phyloP scores from a whole-genome alignment of 2,113 vertebrate species.

The Microcebus tavaratra region DNA sequence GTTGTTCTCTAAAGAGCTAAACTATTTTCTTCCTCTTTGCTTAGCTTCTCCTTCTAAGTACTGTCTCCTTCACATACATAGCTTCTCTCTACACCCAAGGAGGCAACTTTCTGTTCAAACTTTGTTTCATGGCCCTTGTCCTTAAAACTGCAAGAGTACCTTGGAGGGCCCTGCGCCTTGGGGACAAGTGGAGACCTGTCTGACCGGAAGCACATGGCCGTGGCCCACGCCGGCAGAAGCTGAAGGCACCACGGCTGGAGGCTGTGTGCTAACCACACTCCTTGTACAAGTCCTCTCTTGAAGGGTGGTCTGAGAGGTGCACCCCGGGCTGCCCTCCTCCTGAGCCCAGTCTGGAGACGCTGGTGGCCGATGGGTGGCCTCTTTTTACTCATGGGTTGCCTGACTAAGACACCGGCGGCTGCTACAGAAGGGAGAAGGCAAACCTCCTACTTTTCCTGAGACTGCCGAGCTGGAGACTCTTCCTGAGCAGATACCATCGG shows the following conservation, averaged over 20 bases:
- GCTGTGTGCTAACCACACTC: not conserved
- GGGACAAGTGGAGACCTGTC: fast-evolving
- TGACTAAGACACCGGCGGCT: not conserved
- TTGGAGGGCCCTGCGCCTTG: fast-evolving
- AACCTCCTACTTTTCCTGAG: not conserved
- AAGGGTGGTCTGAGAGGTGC: not conserved
- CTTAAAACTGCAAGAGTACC: not conserved
- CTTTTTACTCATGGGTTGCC: not conserved
- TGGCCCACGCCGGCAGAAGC: not conserved
- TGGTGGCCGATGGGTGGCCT: not conserved
- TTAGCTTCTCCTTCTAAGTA: not conserved
- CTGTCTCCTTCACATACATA: not conserved
- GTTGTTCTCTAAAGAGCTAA: not conserved
- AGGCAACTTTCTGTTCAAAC: not conserved
- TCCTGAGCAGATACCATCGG: not conserved
- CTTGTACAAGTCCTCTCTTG: not conserved
- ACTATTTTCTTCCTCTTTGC: not conserved
- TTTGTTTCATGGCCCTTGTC: not conserved
- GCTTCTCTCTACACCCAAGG: not conserved
- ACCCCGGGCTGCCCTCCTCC: not conserved
- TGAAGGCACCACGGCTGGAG: fast-evolving
- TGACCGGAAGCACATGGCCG: not conserved
- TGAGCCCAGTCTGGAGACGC: not conserved
- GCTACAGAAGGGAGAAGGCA: not conserved
- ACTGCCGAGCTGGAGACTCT: not conserved